Base-by-base conservation (phyloP, 2,113 vertebrate species). In the Callionymus lyra region DNA sequence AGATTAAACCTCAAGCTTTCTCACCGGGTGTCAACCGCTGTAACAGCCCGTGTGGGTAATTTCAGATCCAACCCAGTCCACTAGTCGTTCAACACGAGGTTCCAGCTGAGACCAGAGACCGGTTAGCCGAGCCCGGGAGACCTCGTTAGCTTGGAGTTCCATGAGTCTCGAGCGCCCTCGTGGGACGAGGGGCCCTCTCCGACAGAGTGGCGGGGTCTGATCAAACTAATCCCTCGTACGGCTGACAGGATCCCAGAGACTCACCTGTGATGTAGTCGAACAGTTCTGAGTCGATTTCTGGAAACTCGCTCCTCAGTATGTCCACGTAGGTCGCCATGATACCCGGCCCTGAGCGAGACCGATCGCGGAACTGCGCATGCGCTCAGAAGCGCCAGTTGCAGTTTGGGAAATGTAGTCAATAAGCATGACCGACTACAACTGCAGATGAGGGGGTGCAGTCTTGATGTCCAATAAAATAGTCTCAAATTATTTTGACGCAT, bases 271-370 rank as follows among this genome's bases (percentile, higher is more conserved):
- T 91, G 57, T 97, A 97, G 56, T 89, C 85, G 63, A 96, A 93
- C 12, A 97, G 84, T 75, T 96, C 92, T 17, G 82, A 70, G 76
- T 97, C 93, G 63, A 97, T 90, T 70, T 92, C 85, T 0, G 93
- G 92, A 77, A 97, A 96, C 89, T 97, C 93, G 82, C 78, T 91
- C 82, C 87, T 88, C 68, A 97, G 79, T 43, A 97, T 94, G 34
- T 96, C 91, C 72, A 90, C 90, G 77, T 90, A 96, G 36, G 91
- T 88, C 85, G 91, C 92, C 93, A 94, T 94, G 78, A 84, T 90
- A 68, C 60, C 82, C 76, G 72, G 76, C 66, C 53, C 70, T 53
- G 49, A 53, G 47, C 49, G 18, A 47, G 16, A n/a, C 21, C 21
- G 18, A 37, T 27, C n/a, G 53, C 45, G 2, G 31, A 3, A 1